Percentiles rank a stretch among this genome's conserved stretches.
Conservation (phyloP, 2,888 invertebrate species). For the Dasysyrphus albostriatus region DNA sequence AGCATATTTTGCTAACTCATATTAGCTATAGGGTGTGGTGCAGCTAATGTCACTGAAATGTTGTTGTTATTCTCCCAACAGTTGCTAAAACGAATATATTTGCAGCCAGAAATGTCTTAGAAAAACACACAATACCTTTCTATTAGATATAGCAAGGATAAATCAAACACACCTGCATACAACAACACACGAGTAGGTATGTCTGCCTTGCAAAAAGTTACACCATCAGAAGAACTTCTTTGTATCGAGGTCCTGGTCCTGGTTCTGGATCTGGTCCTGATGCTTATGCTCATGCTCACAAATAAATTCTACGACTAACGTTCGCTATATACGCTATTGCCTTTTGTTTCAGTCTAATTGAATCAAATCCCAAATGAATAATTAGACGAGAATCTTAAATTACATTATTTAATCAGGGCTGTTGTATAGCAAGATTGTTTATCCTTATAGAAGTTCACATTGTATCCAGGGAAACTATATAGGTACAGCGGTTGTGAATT, state of each 20-base stretch:
- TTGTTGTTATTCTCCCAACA: neutral
- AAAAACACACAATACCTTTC: neutral
- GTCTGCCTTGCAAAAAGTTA: neutral
- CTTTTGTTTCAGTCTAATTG: constrained; percentile 74
- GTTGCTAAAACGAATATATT: neutral
- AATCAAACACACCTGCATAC: constrained; percentile 9
- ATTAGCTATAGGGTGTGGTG: rapidly evolving
- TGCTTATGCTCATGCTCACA: neutral
- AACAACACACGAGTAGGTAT: neutral
- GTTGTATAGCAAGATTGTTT: neutral
- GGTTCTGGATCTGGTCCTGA: neutral
- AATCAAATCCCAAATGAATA: constrained; percentile 73
- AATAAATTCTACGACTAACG: neutral
- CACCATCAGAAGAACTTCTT: neutral
- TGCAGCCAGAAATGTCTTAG: neutral
- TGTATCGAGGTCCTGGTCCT: neutral
- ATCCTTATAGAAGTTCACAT: constrained; percentile 5
- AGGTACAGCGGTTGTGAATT: neutral
- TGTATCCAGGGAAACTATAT: constrained; percentile 2
- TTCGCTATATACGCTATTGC: constrained; percentile 60
- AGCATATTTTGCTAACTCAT: neutral
- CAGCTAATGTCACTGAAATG: neutral
- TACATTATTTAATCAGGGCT: constrained; percentile 73
- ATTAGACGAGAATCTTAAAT: constrained; percentile 75
- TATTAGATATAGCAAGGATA: neutral